phyloP scores from a whole-genome alignment of 1,140 invertebrate genomes.

The Antheraea mylitta region DNA sequence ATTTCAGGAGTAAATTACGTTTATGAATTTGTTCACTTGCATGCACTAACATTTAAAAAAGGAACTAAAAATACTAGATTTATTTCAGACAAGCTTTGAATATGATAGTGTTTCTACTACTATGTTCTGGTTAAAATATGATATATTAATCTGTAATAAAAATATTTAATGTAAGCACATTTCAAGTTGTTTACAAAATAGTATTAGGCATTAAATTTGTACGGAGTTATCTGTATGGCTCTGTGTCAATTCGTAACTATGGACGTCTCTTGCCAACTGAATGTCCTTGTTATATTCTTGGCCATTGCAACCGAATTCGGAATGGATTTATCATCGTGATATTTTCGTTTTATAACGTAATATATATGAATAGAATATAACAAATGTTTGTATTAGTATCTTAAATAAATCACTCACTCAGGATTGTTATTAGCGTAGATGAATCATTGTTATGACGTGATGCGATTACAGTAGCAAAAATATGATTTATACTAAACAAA shows the following conservation, averaged over 20 bases:
- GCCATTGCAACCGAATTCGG: conserved; percentile 20
- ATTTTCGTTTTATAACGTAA: background rate
- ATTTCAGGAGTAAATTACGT: too few relatives aligned
- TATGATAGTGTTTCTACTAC: too few relatives aligned
- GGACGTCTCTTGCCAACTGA: conserved; percentile 43
- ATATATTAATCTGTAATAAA: too few relatives aligned
- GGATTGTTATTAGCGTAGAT: background rate
- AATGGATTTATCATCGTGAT: conserved; percentile 13
- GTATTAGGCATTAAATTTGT: background rate
- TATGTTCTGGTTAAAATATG: too few relatives aligned
- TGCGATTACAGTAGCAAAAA: background rate
- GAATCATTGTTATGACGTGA: background rate
- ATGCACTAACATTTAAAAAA: too few relatives aligned
- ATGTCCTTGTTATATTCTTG: conserved; percentile 13
- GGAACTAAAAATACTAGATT: too few relatives aligned
- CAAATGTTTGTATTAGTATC: background rate
- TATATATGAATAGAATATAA: background rate
- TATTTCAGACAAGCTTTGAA: too few relatives aligned
- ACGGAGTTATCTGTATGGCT: conserved; percentile 6
- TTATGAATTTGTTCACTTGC: too few relatives aligned
- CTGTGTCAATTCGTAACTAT: conserved; percentile 22
- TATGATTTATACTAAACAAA: background rate
- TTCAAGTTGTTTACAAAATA: too few relatives aligned
- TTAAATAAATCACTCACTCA: background rate
- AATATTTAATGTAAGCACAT: too few relatives aligned